Percentiles rank a stretch among this genome's conserved stretches.
Evolutionary conservation across 1,140 invertebrate genomes (phyloP).

Genomic region (Drosophila santomea): DNA sequence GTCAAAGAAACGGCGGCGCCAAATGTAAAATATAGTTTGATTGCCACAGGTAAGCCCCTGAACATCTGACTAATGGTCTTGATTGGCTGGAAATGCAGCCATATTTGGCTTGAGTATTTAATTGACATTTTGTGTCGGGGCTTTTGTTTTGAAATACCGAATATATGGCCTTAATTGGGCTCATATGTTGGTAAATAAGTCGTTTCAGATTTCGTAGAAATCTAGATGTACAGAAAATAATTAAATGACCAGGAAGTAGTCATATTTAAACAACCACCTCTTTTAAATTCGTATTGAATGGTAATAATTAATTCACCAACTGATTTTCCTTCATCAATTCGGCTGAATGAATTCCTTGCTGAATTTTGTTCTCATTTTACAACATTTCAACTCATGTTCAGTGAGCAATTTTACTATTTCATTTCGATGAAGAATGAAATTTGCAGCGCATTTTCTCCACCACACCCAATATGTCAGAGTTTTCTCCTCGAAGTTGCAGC

Average conservation of each 20-base stretch:
- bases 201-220: neutral
- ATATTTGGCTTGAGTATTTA: slow-evolving; percentile 50
- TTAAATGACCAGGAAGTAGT: neutral
- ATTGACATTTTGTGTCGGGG: slow-evolving; percentile 20
- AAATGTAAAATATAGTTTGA: slow-evolving; percentile 16
- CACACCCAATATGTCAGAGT: slow-evolving; percentile 21
- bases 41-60: slow-evolving; percentile 4
- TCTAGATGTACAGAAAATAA: neutral
- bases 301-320: neutral
- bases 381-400: slow-evolving; percentile 31
- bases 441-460: slow-evolving; percentile 24
- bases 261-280: neutral
- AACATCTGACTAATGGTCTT: slow-evolving; percentile 28
- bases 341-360: slow-evolving; percentile 15
- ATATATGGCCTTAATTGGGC: slow-evolving; percentile 16
- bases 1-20: neutral
- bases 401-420: slow-evolving; percentile 35
- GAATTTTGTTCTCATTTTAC: neutral
- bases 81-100: slow-evolving; percentile 44
- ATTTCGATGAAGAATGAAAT: slow-evolving; percentile 34
- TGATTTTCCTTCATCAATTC: slow-evolving; percentile 26
- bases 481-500: slow-evolving; percentile 14
- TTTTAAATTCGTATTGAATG: neutral
- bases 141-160: slow-evolving; percentile 19
- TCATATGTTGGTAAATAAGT: neutral